Percentiles rank a stretch among this genome's conserved stretches.
Evolutionary conservation across 2,113 vertebrate genomes (phyloP).

Genomic region (Phaethon lepturus): DNA sequence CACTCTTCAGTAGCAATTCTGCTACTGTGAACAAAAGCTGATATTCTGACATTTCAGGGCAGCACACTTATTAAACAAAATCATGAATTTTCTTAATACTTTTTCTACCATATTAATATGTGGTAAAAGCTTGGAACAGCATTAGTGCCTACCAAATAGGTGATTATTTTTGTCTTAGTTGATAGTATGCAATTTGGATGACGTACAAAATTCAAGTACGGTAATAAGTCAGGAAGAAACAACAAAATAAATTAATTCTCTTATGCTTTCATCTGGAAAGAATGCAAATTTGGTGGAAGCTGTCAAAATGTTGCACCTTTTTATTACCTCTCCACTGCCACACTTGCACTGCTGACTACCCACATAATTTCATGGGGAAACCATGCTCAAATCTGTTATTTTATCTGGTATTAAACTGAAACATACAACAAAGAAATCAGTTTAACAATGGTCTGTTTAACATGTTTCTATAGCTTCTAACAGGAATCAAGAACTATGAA

Average conservation of each 20-base stretch:
- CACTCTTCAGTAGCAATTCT: not conserved
- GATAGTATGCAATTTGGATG: not conserved
- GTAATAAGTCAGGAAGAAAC: not conserved
- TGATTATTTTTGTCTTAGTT: not conserved
- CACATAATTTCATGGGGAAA: not conserved
- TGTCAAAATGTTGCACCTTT: not conserved
- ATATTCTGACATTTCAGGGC: not conserved
- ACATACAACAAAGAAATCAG: not conserved
- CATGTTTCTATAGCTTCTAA: not conserved
- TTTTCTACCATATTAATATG: not conserved
- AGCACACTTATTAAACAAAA: not conserved
- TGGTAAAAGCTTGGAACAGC: not conserved
- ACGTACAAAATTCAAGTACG: not conserved
- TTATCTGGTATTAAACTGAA: not conserved
- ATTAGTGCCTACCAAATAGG: not conserved
- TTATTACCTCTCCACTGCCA: not conserved
- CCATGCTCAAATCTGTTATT: not conserved
- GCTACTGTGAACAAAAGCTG: not conserved
- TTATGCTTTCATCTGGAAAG: not conserved
- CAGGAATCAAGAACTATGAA: not conserved
- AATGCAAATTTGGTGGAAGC: not conserved
- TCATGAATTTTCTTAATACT: not conserved
- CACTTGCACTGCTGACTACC: not conserved
- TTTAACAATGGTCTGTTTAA: not conserved
- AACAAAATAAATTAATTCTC: not conserved